Evolutionary conservation across 2,113 vertebrate genomes (phyloP).

Genomic region (Tricholaema leucomelas): DNA sequence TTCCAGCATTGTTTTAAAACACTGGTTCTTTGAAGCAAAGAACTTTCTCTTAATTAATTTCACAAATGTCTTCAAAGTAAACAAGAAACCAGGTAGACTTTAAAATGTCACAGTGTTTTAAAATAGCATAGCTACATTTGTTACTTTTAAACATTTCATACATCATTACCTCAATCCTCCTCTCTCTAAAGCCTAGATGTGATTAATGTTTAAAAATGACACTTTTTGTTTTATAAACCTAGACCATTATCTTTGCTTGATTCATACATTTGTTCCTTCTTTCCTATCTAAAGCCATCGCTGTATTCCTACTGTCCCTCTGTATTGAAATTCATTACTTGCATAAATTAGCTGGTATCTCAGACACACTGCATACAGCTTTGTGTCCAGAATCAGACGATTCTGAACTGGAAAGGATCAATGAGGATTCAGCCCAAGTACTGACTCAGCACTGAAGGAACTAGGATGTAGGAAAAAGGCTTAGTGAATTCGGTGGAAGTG

Average conservation of each 20-base stretch:
- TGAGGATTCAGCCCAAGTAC: neutral
- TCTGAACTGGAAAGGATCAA: neutral
- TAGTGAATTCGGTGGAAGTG: neutral
- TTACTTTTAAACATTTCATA: neutral
- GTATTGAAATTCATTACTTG: neutral
- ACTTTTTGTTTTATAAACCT: neutral
- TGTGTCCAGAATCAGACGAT: neutral
- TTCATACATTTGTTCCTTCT: neutral
- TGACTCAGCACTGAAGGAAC: neutral
- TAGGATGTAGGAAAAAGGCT: neutral
- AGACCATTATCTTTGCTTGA: neutral
- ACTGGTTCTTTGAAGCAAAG: neutral
- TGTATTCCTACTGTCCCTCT: neutral
- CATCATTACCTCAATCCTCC: neutral
- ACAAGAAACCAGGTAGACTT: neutral
- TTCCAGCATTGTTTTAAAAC: neutral
- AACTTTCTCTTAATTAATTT: neutral
- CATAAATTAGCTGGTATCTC: neutral
- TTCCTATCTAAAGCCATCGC: neutral
- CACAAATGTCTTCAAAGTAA: neutral
- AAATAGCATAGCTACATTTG: neutral
- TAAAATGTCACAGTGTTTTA: accelerated
- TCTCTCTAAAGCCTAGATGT: neutral
- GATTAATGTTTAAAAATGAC: neutral
- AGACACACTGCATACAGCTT: neutral